Evolutionary conservation across 2,888 invertebrate species (phyloP).

Genomic region (Spodoptera picta): DNA sequence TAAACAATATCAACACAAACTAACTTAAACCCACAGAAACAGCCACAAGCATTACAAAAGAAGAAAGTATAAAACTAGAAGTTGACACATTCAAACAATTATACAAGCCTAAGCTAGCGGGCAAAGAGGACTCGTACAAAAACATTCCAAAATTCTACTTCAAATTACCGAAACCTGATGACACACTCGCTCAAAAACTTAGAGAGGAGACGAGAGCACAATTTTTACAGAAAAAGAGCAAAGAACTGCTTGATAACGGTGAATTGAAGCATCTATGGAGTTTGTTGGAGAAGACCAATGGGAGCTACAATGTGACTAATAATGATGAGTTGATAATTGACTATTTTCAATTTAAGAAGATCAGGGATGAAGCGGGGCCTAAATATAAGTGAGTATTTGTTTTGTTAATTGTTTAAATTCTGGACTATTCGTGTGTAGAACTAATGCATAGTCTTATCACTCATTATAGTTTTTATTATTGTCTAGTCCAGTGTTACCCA

Average conservation of each 20-base stretch:
- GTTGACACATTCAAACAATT: conserved; percentile 87
- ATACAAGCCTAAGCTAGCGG: conserved; percentile 85
- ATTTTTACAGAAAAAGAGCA: conserved; percentile 95
- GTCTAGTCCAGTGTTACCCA: too few species aligned
- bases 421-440: too few species aligned
- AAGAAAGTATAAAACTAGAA: conserved; percentile 84
- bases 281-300: conserved; percentile 94
- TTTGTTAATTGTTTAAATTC: too few species aligned
- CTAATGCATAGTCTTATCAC: too few species aligned
- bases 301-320: conserved; percentile 89
- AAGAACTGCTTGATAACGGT: conserved; percentile 95
- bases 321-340: conserved; percentile 95
- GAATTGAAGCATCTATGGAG: conserved; percentile 96
- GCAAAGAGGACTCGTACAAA: conserved; percentile 85
- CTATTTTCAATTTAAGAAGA: conserved; percentile 95
- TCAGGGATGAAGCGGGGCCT: conserved; percentile 91
- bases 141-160: conserved; percentile 93
- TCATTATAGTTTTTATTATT: too few species aligned
- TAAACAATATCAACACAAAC: too few species aligned
- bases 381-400: conserved; percentile 90
- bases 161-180: conserved; percentile 93
- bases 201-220: conserved; percentile 96
- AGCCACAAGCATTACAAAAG: conserved; percentile 77
- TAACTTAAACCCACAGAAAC: conserved; percentile 66
- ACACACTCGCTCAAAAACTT: conserved; percentile 93